Evolutionary conservation across 1,140 invertebrate genomes (phyloP), one percentile per base, ranked within the genome.

Genomic region (Drosophila pachea): DNA sequence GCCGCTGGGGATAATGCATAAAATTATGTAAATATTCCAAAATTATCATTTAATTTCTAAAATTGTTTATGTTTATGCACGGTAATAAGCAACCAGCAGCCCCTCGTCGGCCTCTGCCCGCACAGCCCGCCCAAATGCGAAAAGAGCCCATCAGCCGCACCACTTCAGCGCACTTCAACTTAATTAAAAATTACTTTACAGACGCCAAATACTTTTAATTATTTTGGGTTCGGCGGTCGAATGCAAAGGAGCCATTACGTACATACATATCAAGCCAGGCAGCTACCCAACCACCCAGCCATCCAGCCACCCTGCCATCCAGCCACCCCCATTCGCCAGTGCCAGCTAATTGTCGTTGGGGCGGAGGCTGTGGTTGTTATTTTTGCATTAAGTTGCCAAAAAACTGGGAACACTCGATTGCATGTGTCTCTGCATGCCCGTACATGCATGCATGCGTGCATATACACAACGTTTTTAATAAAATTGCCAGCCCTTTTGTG

Each of bases 101-200:
- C 48, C 16, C 16, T 8, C 14, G 4, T 4, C 14, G 8, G 4
- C 8, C 8, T 4, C 43, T 7, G n/a, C n/a, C n/a, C n/a, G n/a
- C 16, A 8, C 16, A 5, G 4, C 6, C 45, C 0, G 2, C 12
- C 50, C 4, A 29, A 35, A 36, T 49, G 33, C 43, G 29, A 33
- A 55, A 63, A 48, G 22, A 22, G 22, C 14, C 40, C 56, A 73
- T 62, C 47, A 63, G 29, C 48, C 70, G 54, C 53, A 42, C 64
- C 63, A 78, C 76, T 83, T 79, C 58, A 74, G 50, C 73, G 76
- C 81, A 86, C 79, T 84, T 84, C 79, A 84, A 84, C 81, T 86
- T 84, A 84, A 84, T 84, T 84, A 84, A 84, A 84, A 84, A 84
- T 84, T 84, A 84, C 79, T 86, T 86, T 86, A 86, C 79, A 86